These are phyloP conservation scores for Hemiprocne comata DNA, from an alignment of 2,113 vertebrate genomes.

Conservation along the genomic window DNA sequence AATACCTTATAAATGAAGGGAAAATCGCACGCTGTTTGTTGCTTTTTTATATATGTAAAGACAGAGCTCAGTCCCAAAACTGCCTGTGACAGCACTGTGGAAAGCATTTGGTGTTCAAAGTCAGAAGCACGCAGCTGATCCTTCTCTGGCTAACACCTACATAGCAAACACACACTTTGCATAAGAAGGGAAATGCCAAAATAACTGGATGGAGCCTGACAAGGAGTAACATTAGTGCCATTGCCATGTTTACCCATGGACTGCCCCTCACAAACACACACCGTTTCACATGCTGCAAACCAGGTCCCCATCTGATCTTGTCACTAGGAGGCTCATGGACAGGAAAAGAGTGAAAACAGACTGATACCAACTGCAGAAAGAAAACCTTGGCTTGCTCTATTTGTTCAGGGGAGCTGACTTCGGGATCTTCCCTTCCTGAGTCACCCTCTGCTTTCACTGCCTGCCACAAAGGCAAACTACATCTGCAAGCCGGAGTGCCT, in stretches of 20 bases:
- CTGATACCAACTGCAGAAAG: background rate
- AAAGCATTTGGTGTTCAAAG: background rate
- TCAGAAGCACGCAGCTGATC: background rate
- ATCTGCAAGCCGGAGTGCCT: background rate
- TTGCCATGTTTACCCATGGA: background rate
- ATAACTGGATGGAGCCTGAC: background rate
- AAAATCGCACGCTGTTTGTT: background rate
- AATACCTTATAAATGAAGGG: background rate
- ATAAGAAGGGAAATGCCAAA: background rate
- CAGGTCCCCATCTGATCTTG: background rate
- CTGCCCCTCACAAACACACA: background rate
- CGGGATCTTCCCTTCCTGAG: background rate
- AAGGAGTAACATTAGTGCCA: background rate
- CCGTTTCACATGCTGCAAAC: fast-evolving
- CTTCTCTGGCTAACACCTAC: background rate
- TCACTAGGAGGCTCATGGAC: background rate
- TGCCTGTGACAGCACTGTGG: background rate
- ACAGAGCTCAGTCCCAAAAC: background rate
- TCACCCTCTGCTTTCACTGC: background rate
- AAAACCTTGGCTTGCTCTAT: background rate
- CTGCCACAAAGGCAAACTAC: background rate
- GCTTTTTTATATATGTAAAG: background rate
- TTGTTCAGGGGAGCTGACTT: background rate
- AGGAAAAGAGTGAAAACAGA: background rate
- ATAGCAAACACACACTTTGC: fast-evolving